Percentiles rank a stretch among this genome's conserved stretches.
Evolutionary conservation across 37 sponge, comb jelly and placozoan genomes (phyloP).

Genomic region (Hormiphora californensis): DNA sequence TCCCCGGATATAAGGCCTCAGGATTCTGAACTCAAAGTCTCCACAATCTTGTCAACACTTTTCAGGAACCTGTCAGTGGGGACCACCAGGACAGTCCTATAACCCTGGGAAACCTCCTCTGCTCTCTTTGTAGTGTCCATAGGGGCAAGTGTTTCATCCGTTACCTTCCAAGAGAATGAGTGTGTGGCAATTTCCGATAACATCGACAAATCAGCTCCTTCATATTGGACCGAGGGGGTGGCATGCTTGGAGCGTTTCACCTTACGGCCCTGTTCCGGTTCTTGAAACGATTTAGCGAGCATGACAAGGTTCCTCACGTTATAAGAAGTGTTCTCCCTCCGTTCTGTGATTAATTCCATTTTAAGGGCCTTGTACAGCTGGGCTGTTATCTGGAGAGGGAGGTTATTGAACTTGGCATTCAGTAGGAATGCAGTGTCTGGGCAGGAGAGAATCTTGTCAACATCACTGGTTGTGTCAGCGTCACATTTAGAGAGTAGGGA

Average conservation of each 20-base stretch:
- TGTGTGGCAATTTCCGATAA: background rate
- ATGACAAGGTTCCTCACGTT: constrained; percentile 20
- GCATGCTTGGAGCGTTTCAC: background rate
- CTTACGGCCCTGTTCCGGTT: background rate
- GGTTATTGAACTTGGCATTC: constrained; percentile 43
- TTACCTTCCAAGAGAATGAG: constrained; percentile 19
- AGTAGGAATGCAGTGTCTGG: constrained; percentile 25
- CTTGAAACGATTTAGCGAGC: constrained; percentile 5
- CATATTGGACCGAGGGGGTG: background rate
- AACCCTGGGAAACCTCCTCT: constrained; percentile 31
- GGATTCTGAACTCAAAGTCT: constrained; percentile 6
- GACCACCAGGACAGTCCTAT: background rate
- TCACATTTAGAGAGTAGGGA: constrained; percentile 8
- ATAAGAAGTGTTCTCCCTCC: constrained; percentile 6
- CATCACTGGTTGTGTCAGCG: background rate
- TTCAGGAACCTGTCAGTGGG: constrained; percentile 27
- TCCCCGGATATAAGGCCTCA: constrained; percentile 10
- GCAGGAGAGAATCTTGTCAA: background rate
- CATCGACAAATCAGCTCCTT: background rate
- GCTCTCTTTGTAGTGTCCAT: background rate
- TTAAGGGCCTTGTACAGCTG: constrained; percentile 39
- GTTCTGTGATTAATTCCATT: constrained; percentile 47
- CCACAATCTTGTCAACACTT: constrained; percentile 41
- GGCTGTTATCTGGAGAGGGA: constrained; percentile 42
- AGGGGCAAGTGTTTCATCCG: constrained; percentile 34